Percentiles rank a stretch among this genome's conserved stretches.
Evolutionary conservation across 2,888 invertebrate species (phyloP).

Genomic region (Neoitamus cyanurus): DNA sequence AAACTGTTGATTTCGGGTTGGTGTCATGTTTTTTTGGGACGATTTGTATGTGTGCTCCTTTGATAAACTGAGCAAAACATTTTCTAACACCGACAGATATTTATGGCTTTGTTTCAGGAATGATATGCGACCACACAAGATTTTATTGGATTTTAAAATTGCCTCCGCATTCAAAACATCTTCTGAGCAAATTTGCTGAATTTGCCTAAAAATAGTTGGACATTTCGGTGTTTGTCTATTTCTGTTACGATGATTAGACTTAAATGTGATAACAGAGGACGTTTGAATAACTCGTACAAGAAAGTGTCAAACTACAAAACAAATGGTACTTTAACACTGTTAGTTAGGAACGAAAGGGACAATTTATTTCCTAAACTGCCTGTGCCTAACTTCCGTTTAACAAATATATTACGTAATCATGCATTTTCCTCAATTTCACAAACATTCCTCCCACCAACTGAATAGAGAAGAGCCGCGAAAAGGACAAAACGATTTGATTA

Average conservation of each 20-base stretch:
- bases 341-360: too few species aligned
- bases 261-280: not conserved
- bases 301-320: not conserved
- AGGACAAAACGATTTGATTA: not conserved
- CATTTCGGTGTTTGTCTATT: not conserved
- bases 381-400: not conserved
- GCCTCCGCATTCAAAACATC: not conserved
- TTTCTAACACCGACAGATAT: conserved; percentile 54
- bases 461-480: not conserved
- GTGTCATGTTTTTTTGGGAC: conserved; percentile 64
- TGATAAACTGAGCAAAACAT: conserved; percentile 31
- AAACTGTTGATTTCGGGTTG: conserved; percentile 51
- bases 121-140: conserved; percentile 48
- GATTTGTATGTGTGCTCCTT: conserved; percentile 61
- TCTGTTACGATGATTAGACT: not conserved
- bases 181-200: not conserved
- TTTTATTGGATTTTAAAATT: not conserved
- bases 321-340: too few species aligned
- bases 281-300: not conserved
- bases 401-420: not conserved
- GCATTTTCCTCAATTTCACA: not conserved
- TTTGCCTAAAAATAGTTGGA: not conserved
- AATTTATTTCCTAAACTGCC: too few species aligned
- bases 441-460: not conserved
- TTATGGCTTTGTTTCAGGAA: conserved; percentile 47